These are phyloP conservation scores for Cynoglossus semilaevis DNA, from an alignment of 2,113 vertebrate species.

Conservation along the genomic window DNA sequence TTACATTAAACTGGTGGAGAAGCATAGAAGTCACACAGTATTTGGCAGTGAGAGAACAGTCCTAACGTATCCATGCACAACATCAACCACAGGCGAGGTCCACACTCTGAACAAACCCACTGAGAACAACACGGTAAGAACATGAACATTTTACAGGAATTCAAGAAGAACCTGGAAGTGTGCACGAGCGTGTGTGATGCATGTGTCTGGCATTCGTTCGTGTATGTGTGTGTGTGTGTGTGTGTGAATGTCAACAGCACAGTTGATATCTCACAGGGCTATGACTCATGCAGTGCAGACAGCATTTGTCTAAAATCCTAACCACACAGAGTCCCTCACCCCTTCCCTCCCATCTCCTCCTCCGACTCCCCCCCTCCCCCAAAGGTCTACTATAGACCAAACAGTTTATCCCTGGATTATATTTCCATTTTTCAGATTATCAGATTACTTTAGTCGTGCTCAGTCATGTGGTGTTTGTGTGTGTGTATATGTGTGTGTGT, in stretches of 20 bases:
- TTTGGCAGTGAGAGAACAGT: constrained; percentile 77
- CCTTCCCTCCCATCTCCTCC: too few relatives aligned
- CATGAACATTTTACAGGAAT: constrained; percentile 60
- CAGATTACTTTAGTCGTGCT: constrained; percentile 27
- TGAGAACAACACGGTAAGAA: constrained; percentile 71
- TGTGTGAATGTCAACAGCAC: constrained; percentile 55
- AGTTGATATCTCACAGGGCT: constrained; percentile 63
- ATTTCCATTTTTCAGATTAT: constrained; percentile 45
- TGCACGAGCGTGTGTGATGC: constrained; percentile 23
- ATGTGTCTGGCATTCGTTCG: constrained; percentile 22
- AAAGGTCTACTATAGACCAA: constrained; percentile 67
- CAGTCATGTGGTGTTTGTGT: constrained; percentile 27
- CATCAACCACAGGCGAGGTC: constrained; percentile 72
- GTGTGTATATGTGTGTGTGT: constrained; percentile 10
- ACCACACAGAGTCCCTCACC: constrained; percentile 61
- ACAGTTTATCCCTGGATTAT: constrained; percentile 62
- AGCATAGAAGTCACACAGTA: constrained; percentile 73
- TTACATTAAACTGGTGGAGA: constrained; percentile 65
- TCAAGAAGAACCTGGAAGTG: constrained; percentile 64
- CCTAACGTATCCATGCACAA: constrained; percentile 74
- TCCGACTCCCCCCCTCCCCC: constrained; percentile 49
- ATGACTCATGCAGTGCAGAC: constrained; percentile 72
- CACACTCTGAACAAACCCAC: constrained; percentile 70
- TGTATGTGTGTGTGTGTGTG: constrained; percentile 14
- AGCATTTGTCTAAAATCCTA: constrained; percentile 63